Conservation (phyloP, 2,888 invertebrate species). For the Hirudinaria manillensis region DNA sequence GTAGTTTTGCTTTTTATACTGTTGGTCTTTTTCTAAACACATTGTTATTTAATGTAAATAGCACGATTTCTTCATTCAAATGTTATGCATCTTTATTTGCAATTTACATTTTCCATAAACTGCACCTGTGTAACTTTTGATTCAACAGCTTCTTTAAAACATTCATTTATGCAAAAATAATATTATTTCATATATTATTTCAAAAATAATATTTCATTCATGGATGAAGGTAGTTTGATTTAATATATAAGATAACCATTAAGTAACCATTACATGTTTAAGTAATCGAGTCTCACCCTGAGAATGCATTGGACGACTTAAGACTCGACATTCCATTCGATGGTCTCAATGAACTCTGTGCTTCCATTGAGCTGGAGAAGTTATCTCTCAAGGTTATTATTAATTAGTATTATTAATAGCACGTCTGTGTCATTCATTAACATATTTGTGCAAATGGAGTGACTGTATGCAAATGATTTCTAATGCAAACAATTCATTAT, state of each 20-base stretch:
- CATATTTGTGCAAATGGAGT: neutral
- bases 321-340: conserved; percentile 80
- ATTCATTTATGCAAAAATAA: too few species aligned
- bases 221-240: too few species aligned
- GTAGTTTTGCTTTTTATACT: conserved; percentile 20
- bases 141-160: too few species aligned
- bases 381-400: conserved; percentile 63
- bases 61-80: too few species aligned
- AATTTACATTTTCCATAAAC: neutral
- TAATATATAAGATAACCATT: too few species aligned
- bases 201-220: too few species aligned
- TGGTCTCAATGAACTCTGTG: conserved; percentile 67
- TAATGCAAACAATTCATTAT: neutral
- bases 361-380: conserved; percentile 66
- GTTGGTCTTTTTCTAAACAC: neutral
- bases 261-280: conserved; percentile 14
- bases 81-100: too few species aligned
- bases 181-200: too few species aligned
- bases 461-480: neutral
- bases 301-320: conserved; percentile 77
- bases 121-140: too few species aligned
- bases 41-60: too few species aligned
- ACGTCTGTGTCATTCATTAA: neutral
- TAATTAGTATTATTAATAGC: conserved; percentile 1
- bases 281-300: conserved; percentile 89